Evolutionary conservation across 2,888 invertebrate species (phyloP).

Genomic region (Agrochola litura): DNA sequence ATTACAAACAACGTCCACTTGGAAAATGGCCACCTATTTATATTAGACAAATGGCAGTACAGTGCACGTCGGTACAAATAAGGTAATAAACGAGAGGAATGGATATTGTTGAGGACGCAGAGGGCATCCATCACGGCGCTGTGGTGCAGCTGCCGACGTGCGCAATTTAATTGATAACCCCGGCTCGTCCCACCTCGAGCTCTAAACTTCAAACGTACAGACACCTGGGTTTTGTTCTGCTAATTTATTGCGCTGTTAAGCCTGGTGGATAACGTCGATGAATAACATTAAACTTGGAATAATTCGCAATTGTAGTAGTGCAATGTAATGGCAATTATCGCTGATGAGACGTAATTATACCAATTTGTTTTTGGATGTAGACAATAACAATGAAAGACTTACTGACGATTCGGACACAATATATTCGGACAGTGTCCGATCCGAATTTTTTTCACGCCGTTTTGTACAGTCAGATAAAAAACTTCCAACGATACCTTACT

Average conservation of each 20-base stretch:
- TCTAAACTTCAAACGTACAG: slow-evolving; percentile 61
- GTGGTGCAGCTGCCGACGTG: slow-evolving; percentile 67
- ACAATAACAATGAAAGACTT: not conserved
- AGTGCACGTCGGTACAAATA: slow-evolving; percentile 67
- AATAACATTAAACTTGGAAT: slow-evolving; percentile 45
- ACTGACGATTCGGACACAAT: too few species aligned
- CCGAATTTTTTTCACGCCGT: too few species aligned
- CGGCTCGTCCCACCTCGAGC: slow-evolving; percentile 34
- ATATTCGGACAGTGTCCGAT: too few species aligned
- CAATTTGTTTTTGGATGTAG: slow-evolving; percentile 16
- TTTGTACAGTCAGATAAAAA: too few species aligned
- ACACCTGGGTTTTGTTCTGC: slow-evolving; percentile 61
- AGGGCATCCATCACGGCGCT: slow-evolving; percentile 69
- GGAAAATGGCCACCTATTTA: slow-evolving; percentile 55
- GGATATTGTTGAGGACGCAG: slow-evolving; percentile 68
- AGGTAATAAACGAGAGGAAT: slow-evolving; percentile 74
- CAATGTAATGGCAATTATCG: slow-evolving; percentile 7
- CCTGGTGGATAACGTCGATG: slow-evolving; percentile 45
- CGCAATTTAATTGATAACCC: slow-evolving; percentile 72
- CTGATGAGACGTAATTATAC: slow-evolving; percentile 4
- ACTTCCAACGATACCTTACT: too few species aligned
- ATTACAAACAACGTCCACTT: slow-evolving; percentile 58
- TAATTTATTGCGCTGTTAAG: slow-evolving; percentile 57
- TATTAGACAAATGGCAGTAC: slow-evolving; percentile 60
- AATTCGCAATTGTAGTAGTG: slow-evolving; percentile 17